These are phyloP conservation scores for Lophius piscatorius DNA, from an alignment of 2,113 vertebrate genomes.

Conservation along the genomic window DNA sequence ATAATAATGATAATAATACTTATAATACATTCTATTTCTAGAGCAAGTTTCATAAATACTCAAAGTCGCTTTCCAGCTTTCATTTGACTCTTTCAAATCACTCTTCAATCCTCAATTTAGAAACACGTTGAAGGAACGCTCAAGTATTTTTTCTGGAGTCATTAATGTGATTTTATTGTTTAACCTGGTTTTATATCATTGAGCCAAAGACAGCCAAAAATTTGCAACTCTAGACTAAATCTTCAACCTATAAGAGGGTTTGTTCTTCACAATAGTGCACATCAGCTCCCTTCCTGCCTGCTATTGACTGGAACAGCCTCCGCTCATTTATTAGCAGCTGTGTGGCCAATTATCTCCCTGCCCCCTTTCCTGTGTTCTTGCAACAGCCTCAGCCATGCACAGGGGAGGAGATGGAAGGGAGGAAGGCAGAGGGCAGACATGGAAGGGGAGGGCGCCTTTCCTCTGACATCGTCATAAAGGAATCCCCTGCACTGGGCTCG, in stretches of 20 bases:
- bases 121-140: too few species aligned
- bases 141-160: too few species aligned
- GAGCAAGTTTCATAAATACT: too few species aligned
- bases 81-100: too few species aligned
- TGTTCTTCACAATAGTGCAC: conserved; percentile 26
- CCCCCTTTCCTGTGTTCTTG: conserved; percentile 80
- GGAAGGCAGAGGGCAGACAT: conserved; percentile 18
- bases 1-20: too few species aligned
- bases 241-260: conserved; percentile 7
- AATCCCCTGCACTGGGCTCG: conserved; percentile 78
- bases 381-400: conserved; percentile 30
- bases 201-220: too few species aligned
- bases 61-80: too few species aligned
- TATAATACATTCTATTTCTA: too few species aligned
- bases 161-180: too few species aligned
- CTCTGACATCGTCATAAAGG: conserved; percentile 84
- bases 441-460: conserved; percentile 69
- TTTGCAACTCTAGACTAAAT: neutral
- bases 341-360: conserved; percentile 78
- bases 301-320: conserved; percentile 63
- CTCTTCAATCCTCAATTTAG: too few species aligned
- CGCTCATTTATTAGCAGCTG: conserved; percentile 82
- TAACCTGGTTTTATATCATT: too few species aligned
- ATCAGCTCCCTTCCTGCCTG: conserved; percentile 52
- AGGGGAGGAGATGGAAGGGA: conserved; percentile 18